Percentiles rank a stretch among this genome's conserved stretches.
Conservation (phyloP, 2,113 vertebrate genomes). For the Eleginops maclovinus region DNA sequence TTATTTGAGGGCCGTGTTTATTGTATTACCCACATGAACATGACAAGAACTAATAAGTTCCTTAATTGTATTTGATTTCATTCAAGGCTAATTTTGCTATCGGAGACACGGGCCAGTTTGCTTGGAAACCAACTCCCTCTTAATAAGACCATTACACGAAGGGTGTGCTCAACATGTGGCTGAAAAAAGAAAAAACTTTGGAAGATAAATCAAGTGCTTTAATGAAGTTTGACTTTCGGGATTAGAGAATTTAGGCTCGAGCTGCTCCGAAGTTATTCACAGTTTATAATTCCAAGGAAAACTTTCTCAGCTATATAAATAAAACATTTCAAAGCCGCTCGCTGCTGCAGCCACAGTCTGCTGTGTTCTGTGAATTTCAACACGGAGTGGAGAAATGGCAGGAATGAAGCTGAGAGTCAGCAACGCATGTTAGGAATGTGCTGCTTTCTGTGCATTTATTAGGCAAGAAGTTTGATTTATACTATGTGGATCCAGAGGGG, state of each 20-base stretch:
- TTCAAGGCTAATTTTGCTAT: slow-evolving; percentile 65
- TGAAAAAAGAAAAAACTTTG: slow-evolving; percentile 11
- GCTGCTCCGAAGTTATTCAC: slow-evolving; percentile 77
- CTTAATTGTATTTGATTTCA: slow-evolving; percentile 76
- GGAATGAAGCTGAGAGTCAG: slow-evolving; percentile 61
- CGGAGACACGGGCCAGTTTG: slow-evolving; percentile 64
- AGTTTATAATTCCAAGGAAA: slow-evolving; percentile 80
- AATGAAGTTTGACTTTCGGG: slow-evolving; percentile 83
- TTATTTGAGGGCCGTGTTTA: slow-evolving; percentile 73
- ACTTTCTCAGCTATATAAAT: slow-evolving; percentile 85
- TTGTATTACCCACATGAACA: slow-evolving; percentile 75
- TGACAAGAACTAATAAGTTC: slow-evolving; percentile 81
- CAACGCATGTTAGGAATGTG: slow-evolving; percentile 60
- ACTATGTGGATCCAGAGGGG: not conserved
- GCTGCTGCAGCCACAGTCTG: slow-evolving; percentile 36
- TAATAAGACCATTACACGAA: slow-evolving; percentile 84
- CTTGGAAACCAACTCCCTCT: slow-evolving; percentile 72
- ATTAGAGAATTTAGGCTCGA: slow-evolving; percentile 72
- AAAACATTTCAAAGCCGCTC: slow-evolving; percentile 73
- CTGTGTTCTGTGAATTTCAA: slow-evolving; percentile 61
- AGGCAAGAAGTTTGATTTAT: slow-evolving; percentile 2
- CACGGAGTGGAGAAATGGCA: slow-evolving; percentile 36
- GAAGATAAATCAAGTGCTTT: slow-evolving; percentile 76
- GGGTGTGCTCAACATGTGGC: slow-evolving; percentile 65
- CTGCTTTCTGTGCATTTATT: slow-evolving; percentile 24